A percentile compares a stretch with the other conserved stretches of the same genome.
Evolutionary conservation across 2,888 invertebrate species (phyloP).

Genomic region (Cosmia pyralina): DNA sequence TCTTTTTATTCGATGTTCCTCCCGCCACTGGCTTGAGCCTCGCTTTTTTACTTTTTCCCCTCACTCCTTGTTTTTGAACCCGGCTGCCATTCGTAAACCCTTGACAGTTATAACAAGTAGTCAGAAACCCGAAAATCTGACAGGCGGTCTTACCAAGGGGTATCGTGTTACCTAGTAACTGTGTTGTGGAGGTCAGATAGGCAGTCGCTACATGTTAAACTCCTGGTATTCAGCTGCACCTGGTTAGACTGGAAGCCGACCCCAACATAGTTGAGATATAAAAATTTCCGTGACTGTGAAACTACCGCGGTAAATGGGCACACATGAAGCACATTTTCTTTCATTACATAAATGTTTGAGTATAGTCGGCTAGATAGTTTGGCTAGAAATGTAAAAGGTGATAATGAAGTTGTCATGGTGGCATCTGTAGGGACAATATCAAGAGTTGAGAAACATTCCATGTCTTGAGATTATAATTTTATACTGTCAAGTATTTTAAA

Average conservation of each 20-base stretch:
- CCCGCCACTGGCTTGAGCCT: background rate
- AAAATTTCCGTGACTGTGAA: no score
- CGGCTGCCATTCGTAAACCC: background rate
- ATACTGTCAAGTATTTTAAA: constrained; percentile 1
- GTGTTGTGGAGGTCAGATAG: background rate
- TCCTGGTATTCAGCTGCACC: background rate
- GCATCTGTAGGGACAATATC: constrained; percentile 28
- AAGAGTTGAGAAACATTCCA: constrained; percentile 57
- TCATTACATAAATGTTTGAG: constrained; percentile 26
- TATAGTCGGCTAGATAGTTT: constrained; percentile 32
- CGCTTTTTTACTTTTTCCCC: background rate
- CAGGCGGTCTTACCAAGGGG: background rate
- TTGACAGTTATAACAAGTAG: background rate
- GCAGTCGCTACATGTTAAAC: no score
- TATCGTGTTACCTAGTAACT: background rate
- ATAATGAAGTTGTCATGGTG: constrained; percentile 11
- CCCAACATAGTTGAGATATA: background rate
- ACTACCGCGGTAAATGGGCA: constrained; percentile 18
- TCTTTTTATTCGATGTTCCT: constrained; percentile 21
- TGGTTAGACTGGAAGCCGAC: background rate
- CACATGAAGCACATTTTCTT: constrained; percentile 18
- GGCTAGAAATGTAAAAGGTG: constrained; percentile 44
- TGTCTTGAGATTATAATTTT: constrained; percentile 51
- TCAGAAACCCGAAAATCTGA: background rate
- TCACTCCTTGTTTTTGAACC: no score